Conservation (phyloP, 2,113 vertebrate species). For the Zosterops lateralis region DNA sequence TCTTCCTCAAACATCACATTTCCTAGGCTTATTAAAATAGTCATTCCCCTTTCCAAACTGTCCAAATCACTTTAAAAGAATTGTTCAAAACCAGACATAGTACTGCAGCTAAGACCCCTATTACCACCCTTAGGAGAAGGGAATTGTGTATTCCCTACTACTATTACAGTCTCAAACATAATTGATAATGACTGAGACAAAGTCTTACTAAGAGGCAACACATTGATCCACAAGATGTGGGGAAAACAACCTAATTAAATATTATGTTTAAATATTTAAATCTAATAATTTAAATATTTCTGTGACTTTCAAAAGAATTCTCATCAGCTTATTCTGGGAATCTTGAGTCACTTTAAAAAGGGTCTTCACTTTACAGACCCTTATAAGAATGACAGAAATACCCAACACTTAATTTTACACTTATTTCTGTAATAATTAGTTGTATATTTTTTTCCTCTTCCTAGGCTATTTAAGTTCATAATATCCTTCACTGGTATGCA, state of each 20-base stretch:
- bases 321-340: background rate
- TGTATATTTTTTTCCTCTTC: background rate
- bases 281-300: background rate
- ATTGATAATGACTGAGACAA: background rate
- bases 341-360: background rate
- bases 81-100: background rate
- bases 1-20: background rate
- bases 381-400: background rate
- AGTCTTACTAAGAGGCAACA: background rate
- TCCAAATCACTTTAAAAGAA: background rate
- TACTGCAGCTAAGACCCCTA: background rate
- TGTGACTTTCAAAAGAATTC: background rate
- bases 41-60: background rate
- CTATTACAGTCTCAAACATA: background rate
- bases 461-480: background rate
- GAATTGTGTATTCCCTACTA: background rate
- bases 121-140: background rate
- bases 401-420: background rate
- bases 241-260: background rate
- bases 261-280: background rate
- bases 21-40: background rate
- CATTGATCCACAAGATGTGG: accelerated
- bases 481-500: background rate
- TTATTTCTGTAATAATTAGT: background rate
- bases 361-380: background rate